Evolutionary conservation across 2,797 vertebrate species (phyloP).

Genomic region (Amblyraja radiata): DNA sequence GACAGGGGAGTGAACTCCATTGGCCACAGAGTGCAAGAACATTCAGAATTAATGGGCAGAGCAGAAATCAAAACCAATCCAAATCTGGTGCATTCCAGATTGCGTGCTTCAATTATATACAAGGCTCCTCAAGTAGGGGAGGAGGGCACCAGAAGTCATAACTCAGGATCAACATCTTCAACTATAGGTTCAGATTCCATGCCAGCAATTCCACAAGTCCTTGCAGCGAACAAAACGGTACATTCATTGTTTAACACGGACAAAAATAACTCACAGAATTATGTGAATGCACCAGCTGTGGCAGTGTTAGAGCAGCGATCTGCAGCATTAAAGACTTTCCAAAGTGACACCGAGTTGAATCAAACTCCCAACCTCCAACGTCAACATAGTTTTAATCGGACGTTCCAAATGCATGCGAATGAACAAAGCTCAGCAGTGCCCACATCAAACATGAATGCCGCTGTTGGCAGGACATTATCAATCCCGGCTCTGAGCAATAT

Average conservation of each 20-base stretch:
- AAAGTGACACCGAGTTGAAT: neutral
- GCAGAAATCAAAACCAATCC: conserved; percentile 51
- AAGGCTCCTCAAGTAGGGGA: conserved; percentile 77
- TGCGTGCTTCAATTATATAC: conserved; percentile 76
- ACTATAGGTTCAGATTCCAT: conserved; percentile 59
- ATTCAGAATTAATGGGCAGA: conserved; percentile 3
- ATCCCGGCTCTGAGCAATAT: conserved; percentile 59
- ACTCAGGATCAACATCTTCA: conserved; percentile 63
- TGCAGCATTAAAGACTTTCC: too few relatives aligned
- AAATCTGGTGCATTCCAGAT: conserved; percentile 61
- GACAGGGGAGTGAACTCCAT: conserved; percentile 59
- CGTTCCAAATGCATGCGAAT: neutral
- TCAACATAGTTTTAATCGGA: neutral
- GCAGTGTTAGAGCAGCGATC: neutral
- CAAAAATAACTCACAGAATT: neutral
- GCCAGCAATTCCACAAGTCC: conserved; percentile 46
- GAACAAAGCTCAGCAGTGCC: neutral
- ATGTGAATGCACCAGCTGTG: neutral
- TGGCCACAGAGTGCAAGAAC: neutral
- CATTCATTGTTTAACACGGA: neutral
- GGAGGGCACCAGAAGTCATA: conserved; percentile 67
- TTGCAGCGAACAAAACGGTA: neutral
- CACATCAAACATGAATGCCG: conserved; percentile 48
- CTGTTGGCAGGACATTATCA: conserved; percentile 66
- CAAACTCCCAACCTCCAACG: neutral